Base-by-base conservation (phyloP, 2,888 invertebrate species). In the Molorchus minor region DNA sequence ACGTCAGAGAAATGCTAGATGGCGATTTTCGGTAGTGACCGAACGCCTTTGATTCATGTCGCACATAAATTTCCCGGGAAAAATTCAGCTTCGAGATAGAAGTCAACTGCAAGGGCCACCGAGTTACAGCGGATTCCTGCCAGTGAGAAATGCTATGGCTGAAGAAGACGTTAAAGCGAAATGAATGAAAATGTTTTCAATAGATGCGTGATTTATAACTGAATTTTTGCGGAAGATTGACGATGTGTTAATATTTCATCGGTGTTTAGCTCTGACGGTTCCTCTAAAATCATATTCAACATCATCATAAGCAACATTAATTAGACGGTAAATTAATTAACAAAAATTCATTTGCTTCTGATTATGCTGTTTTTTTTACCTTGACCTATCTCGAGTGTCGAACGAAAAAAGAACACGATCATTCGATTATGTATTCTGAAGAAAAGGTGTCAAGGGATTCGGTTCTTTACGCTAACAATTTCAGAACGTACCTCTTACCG, bases 1-100 rank as follows among this genome's bases (percentile, higher is more conserved):
- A 70, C 67, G 67, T 69, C 71, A 71, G 71, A 70, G 71, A 73
- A 62, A 58, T 57, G 55, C 51, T 56, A 38, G 47, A 52, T 54
- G 59, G 58, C 61, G 46, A 59, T 56, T 61, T 64, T 61, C 64
- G 59, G 38, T 41, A 52, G 51, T 64, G 64, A 59, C 61, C 64
- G 43, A 52, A 51, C 52, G 59, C 58, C 55, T 54, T 36, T 49
- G 54, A 58, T 58, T 59, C 59, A 55, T 45, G 57, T 43, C 8
- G 51, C 21, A 52, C 64, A 57, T 59, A 57, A 59, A 64, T 64
- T 64, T 19, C 41, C 12, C 16, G n/a, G 49, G 51, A 59, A 59
- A 59, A 55, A 55, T 38, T 35, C 25, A 8, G 41, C 36, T 35
- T 25, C 52, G 16, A 41, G 41, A 41, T 52, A 30, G 17, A 40